Base-by-base conservation (phyloP, 37 sponge, comb jelly and placozoan species). In the Beroe ovata region DNA sequence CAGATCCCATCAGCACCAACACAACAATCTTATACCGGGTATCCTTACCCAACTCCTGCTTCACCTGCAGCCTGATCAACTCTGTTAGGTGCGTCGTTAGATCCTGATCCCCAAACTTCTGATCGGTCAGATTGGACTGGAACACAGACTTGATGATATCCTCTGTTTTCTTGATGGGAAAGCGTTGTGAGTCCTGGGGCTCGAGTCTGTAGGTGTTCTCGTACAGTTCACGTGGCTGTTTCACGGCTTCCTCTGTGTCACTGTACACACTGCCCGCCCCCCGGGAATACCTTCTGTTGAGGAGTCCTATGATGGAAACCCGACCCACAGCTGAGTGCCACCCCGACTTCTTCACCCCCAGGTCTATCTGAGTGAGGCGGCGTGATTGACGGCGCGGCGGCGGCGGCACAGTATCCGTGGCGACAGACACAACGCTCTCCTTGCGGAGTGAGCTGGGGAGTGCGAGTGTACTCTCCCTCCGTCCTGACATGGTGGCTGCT, bases 41-140 rank as follows among this genome's bases (percentile, higher is more conserved):
- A 19, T 77, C 22, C 28, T 39, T 77, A 8, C 84, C 84, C 28
- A 77, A 54, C 33, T 77, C 84, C 47, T 77, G 84, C 54, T 77
- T 77, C 22, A 77, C 84, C 41, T 77, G 84, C 35, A 35, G 26
- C 54, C 54, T 38, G 41, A 77, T 77, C 41, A 77, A 4, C 47
- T 77, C 84, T 8, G 84, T 40, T 20, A 77, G 23, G 42, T 77
- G 41, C n/a, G 84, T 77, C 11, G 84, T 77, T 25, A 77, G 84
- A 4, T 11, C 38, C 54, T 40, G 26, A 23, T 19, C 20, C 1
- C 54, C 33, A 54, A 32, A 77, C 84, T 77, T 77, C 84, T 77
- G 26, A 54, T 77, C 84, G n/a, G 18, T 42, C 6, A 77, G 47
- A 23, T 77, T 39, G 1, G 84, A 42, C 35, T 77, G 35, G 54